A percentile compares a stretch with the other conserved stretches of the same genome.
These are phyloP conservation scores for Scarus forsteni DNA, from an alignment of 2,797 vertebrate genomes.

Conservation along the genomic window DNA sequence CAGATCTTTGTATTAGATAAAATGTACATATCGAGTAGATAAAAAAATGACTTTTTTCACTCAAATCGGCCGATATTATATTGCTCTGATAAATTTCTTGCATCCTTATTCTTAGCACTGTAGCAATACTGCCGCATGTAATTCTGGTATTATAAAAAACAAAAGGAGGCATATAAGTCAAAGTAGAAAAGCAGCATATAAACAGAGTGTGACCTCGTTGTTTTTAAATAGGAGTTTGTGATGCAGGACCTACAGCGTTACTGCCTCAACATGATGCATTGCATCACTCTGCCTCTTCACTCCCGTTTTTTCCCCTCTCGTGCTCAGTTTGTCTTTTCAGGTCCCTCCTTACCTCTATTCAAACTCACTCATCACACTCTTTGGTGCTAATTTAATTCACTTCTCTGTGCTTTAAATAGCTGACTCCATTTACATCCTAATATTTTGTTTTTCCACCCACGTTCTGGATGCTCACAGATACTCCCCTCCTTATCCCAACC, in stretches of 20 bases:
- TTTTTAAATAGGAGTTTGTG: conserved; percentile 37
- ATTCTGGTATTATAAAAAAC: background rate
- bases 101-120: no score
- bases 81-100: no score
- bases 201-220: conserved; percentile 43
- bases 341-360: conserved; percentile 13
- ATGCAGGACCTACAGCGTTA: conserved; percentile 60
- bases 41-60: no score
- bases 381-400: background rate
- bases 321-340: background rate
- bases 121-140: no score
- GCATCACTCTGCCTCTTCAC: conserved; percentile 60
- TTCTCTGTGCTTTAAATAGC: conserved; percentile 10
- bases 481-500: conserved; percentile 28
- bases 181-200: background rate
- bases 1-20: no score
- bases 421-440: conserved; percentile 9
- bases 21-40: no score
- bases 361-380: background rate
- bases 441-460: conserved; percentile 29
- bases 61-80: no score
- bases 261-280: conserved; percentile 52
- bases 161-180: background rate
- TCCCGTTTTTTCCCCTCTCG: conserved; percentile 1
- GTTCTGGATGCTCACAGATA: background rate